Percentiles rank a stretch among this genome's conserved stretches.
Evolutionary conservation across 2,888 invertebrate species (phyloP).

Genomic region (Clostera curtula): DNA sequence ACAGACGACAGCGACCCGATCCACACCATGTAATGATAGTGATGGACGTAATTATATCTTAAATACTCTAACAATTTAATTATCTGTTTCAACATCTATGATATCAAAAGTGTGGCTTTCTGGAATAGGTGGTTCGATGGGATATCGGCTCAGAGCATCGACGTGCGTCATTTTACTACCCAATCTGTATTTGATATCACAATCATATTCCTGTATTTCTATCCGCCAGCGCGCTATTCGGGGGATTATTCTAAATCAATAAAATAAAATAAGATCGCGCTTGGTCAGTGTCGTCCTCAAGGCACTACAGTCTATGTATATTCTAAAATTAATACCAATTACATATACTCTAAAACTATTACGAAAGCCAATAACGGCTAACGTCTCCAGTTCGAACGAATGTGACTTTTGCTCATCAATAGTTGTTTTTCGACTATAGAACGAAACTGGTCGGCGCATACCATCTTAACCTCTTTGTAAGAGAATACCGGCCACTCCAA

Average conservation of each 20-base stretch:
- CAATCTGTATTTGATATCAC: slow-evolving; percentile 22
- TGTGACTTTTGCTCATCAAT: not conserved
- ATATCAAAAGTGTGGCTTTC: not conserved
- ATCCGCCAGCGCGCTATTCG: slow-evolving; percentile 29
- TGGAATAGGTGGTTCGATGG: slow-evolving; percentile 2
- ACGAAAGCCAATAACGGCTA: not conserved
- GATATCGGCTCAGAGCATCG: slow-evolving; percentile 24
- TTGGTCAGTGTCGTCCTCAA: not conserved
- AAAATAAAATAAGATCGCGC: not conserved
- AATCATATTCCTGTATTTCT: slow-evolving; percentile 25
- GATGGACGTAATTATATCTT: slow-evolving; percentile 12
- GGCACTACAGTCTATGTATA: not conserved
- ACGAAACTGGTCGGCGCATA: not conserved
- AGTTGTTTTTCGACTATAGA: not conserved
- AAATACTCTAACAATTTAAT: slow-evolving; percentile 13
- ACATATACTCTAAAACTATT: not conserved
- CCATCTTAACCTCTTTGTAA: not conserved
- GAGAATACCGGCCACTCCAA: not conserved
- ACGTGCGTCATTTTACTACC: slow-evolving; percentile 20
- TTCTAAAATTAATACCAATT: not conserved
- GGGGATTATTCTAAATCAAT: no score
- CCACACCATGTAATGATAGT: no score
- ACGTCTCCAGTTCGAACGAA: not conserved
- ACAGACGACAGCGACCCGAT: no score
- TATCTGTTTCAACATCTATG: not conserved